phyloP scores from a whole-genome alignment of 1,140 invertebrate species.

The Rhyacophila brunnea region DNA sequence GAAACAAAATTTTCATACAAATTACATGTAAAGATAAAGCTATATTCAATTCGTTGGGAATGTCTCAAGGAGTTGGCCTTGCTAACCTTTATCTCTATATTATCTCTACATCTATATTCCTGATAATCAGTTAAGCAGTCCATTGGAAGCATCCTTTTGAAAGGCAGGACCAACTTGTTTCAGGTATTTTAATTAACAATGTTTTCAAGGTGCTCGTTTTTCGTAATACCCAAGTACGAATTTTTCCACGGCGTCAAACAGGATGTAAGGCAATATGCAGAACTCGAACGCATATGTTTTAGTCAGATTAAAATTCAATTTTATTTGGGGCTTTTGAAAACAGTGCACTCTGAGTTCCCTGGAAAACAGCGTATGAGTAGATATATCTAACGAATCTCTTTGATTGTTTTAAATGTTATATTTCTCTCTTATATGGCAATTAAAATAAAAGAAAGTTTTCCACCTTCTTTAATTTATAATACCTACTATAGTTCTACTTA shows the following conservation, averaged over 20 bases:
- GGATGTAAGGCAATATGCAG: slow-evolving; percentile 17
- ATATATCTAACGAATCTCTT: too few relatives aligned
- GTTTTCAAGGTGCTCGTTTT: slow-evolving; percentile 2
- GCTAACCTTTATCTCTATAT: slow-evolving; percentile 9
- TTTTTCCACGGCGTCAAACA: slow-evolving; percentile 8
- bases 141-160: slow-evolving; percentile 10
- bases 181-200: slow-evolving; percentile 18
- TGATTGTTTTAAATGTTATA: too few relatives aligned
- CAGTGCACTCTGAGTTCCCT: too few relatives aligned
- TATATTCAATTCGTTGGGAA: not conserved
- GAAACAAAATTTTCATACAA: not conserved
- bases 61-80: not conserved
- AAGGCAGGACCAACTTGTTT: slow-evolving; percentile 14
- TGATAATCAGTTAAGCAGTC: slow-evolving; percentile 21
- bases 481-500: too few relatives aligned
- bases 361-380: too few relatives aligned
- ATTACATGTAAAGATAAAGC: not conserved
- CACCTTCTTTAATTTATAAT: too few relatives aligned
- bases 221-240: slow-evolving; percentile 5
- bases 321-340: too few relatives aligned
- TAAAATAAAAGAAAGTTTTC: too few relatives aligned
- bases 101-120: slow-evolving; percentile 14
- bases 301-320: too few relatives aligned
- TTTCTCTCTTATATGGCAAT: too few relatives aligned
- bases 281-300: not conserved